Evolutionary conservation across 1,140 invertebrate genomes (phyloP), one percentile per base, ranked within the genome.

Genomic region (Dolichoris vasculosae): DNA sequence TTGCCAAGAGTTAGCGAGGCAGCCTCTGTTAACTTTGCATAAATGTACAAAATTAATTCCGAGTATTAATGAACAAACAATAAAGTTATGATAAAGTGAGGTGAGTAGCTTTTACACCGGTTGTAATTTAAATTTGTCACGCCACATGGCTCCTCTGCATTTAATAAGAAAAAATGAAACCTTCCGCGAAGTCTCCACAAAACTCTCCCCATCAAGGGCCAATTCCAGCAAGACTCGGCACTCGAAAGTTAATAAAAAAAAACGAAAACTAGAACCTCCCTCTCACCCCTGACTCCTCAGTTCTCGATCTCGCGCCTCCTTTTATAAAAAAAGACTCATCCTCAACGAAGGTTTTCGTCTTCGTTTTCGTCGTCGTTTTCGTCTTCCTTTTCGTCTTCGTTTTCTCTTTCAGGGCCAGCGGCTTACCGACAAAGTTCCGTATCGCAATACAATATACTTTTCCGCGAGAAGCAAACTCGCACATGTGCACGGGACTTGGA

Each of bases 81-180:
- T 73, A n/a, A 73, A 73, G 20, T 43, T 40, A 7, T 7, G 23
- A 26, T n/a, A n/a, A 43, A 73, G 55, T 59, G 23, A 59, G 20
- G 23, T 9, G 23, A 26, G 2, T 23, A 38, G 69, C 38, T 43
- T 13, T 73, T n/a, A 2, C 20, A 43, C 15, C n/a, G 13, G 15
- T 13, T 43, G 13, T n/a, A 79, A 79, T 63, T 59, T 79, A 79
- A 79, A 63, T 79, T 79, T 63, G 32, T n/a, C 76, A 63, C 51
- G 51, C 32, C 32, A 75, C 55, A 9, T 26, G 46, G n/a, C n/a
- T 26, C n/a, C 32, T 26, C 17, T 20, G 4, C 0, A 7, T 35
- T 51, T 13, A 26, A 32, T 35, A 77, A 35, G 17, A 55, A 35
- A 77, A 48, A 35, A 77, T 17, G 32, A 20, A 46, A 8, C 51